A percentile compares a stretch with the other conserved stretches of the same genome.
phyloP scores from a whole-genome alignment of 2,113 vertebrate genomes.

The Heliornis fulica region DNA sequence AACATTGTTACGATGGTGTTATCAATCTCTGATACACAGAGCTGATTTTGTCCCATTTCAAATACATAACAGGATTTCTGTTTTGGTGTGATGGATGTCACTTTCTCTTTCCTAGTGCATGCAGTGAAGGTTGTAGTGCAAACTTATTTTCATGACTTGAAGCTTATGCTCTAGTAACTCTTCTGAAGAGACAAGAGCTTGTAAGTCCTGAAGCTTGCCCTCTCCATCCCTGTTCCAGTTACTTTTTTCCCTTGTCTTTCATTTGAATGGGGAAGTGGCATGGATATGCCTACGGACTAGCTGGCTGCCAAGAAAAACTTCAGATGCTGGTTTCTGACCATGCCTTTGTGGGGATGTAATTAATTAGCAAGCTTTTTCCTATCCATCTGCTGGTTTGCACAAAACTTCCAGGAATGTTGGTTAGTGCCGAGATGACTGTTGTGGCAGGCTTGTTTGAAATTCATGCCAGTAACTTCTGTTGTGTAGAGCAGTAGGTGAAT shows the following conservation, averaged over 20 bases:
- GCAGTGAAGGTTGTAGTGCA: background rate
- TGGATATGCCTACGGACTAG: background rate
- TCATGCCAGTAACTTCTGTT: conserved; percentile 7
- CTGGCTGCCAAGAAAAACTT: conserved; percentile 10
- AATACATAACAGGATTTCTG: background rate
- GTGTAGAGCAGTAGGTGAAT: background rate
- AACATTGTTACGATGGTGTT: background rate
- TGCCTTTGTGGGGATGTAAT: conserved; percentile 40
- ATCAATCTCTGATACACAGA: background rate
- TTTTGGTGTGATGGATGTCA: background rate
- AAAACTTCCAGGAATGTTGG: conserved; percentile 56
- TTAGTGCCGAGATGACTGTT: background rate
- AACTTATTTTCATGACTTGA: background rate
- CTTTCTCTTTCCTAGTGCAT: fast-evolving
- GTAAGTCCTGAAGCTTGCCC: background rate
- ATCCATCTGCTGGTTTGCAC: conserved; percentile 34
- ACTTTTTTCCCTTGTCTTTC: background rate
- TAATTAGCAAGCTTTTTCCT: conserved; percentile 41
- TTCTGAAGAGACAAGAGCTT: background rate
- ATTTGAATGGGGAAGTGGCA: background rate
- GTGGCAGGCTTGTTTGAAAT: background rate
- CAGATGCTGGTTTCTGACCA: background rate
- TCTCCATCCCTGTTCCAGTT: background rate
- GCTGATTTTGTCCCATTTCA: background rate
- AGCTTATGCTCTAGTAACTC: background rate